Evolutionary conservation across 2,888 invertebrate species (phyloP).

Genomic region (Balanococcus diminutus): DNA sequence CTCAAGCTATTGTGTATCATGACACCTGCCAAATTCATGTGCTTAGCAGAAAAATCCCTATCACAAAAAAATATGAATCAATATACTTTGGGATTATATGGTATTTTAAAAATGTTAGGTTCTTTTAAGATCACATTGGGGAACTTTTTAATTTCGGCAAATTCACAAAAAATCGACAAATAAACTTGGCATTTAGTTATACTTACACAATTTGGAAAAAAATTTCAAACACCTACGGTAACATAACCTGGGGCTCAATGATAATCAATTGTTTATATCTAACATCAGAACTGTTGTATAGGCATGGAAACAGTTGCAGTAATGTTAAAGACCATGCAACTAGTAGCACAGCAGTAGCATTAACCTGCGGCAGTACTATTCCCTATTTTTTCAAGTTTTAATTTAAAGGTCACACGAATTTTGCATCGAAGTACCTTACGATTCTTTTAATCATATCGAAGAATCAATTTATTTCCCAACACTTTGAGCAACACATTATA

Average conservation of each 20-base stretch:
- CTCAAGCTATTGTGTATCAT: no score
- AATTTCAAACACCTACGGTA: not conserved
- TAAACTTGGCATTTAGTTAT: no score
- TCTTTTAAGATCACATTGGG: no score
- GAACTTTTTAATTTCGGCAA: no score
- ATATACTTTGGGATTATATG: no score
- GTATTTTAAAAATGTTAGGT: no score
- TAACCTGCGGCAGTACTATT: not conserved
- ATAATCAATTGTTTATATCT: not conserved
- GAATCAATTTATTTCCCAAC: conserved; percentile 36
- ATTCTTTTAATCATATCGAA: conserved; percentile 27
- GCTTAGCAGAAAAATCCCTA: no score
- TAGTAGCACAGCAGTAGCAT: not conserved
- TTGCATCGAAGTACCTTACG: not conserved
- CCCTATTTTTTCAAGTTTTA: conserved; percentile 24
- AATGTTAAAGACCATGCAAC: not conserved
- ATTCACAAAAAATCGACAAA: no score
- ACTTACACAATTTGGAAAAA: no score
- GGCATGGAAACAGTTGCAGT: no score
- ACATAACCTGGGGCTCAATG: not conserved
- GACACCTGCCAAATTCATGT: no score
- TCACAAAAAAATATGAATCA: no score
- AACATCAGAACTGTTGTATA: not conserved
- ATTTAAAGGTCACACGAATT: conserved; percentile 43
- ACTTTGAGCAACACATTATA: not conserved